phyloP scores from a whole-genome alignment of 2,113 vertebrate species.

The Theristicus caerulescens region DNA sequence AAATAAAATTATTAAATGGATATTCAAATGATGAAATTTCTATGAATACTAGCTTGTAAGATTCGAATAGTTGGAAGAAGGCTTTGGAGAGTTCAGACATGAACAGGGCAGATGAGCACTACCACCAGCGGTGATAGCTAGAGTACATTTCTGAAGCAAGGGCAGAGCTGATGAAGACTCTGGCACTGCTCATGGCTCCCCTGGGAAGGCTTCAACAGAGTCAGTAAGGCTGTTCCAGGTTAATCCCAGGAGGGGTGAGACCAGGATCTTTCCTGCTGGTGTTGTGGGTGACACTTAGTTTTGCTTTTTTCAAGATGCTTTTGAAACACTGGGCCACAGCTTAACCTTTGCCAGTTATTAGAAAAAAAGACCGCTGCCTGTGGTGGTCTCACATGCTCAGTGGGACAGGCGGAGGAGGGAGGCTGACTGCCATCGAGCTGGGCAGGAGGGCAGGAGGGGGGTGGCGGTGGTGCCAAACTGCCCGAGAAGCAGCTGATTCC shows the following conservation, averaged over 20 bases:
- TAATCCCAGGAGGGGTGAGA: not conserved
- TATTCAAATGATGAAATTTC: not conserved
- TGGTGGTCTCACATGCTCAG: not conserved
- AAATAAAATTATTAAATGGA: not conserved
- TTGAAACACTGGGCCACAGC: not conserved
- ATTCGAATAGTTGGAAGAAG: not conserved
- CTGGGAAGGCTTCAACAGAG: not conserved
- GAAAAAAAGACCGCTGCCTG: not conserved
- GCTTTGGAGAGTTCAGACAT: not conserved
- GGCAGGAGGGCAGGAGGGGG: not conserved
- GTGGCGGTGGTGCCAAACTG: not conserved
- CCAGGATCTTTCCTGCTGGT: not conserved
- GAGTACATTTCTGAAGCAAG: not conserved
- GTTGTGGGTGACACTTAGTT: not conserved
- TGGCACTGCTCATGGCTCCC: not conserved
- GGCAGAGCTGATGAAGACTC: not conserved
- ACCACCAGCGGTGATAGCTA: not conserved
- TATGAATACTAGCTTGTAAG: not conserved
- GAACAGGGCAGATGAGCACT: not conserved
- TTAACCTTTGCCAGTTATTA: not conserved
- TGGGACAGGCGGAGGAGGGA: not conserved
- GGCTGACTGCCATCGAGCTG: accelerated
- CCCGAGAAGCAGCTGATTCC: not conserved
- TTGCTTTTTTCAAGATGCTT: not conserved
- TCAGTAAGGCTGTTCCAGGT: not conserved